phyloP scores from a whole-genome alignment of 2,113 vertebrate species.

The Hypocryptadius cinnamomeus region DNA sequence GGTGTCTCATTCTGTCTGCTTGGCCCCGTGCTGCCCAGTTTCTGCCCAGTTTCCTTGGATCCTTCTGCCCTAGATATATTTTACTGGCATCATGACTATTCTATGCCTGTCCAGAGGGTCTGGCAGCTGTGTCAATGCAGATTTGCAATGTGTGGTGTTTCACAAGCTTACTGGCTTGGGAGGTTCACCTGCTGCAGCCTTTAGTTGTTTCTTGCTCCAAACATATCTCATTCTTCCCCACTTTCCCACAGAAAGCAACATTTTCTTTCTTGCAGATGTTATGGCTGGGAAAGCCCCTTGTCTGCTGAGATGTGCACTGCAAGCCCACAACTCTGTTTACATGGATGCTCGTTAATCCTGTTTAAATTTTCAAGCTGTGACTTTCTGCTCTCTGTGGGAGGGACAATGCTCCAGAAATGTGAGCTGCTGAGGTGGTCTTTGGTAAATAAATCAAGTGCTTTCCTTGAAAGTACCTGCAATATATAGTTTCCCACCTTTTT shows the following conservation, averaged over 20 bases:
- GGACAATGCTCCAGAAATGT: neutral
- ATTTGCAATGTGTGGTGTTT: neutral
- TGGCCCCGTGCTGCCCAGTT: rapidly evolving
- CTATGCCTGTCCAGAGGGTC: neutral
- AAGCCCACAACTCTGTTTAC: neutral
- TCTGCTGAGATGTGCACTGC: neutral
- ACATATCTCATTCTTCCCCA: neutral
- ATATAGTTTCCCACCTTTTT: neutral
- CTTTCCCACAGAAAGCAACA: neutral
- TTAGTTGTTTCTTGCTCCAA: neutral
- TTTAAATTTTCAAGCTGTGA: neutral
- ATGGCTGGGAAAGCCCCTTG: neutral
- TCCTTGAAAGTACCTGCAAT: neutral
- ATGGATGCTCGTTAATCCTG: neutral
- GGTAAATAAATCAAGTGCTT: neutral
- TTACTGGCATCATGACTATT: neutral
- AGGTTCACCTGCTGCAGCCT: neutral
- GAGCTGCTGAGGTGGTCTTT: neutral
- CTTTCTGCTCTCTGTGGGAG: neutral
- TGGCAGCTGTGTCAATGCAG: neutral
- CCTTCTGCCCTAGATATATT: neutral
- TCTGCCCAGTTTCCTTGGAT: neutral
- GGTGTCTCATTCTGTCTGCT: neutral
- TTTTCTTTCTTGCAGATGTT: neutral
- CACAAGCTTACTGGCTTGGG: neutral